Evolutionary conservation across 92 coral and sea anemone genomes (phyloP).

Genomic region (Epizoanthus ramosus): DNA sequence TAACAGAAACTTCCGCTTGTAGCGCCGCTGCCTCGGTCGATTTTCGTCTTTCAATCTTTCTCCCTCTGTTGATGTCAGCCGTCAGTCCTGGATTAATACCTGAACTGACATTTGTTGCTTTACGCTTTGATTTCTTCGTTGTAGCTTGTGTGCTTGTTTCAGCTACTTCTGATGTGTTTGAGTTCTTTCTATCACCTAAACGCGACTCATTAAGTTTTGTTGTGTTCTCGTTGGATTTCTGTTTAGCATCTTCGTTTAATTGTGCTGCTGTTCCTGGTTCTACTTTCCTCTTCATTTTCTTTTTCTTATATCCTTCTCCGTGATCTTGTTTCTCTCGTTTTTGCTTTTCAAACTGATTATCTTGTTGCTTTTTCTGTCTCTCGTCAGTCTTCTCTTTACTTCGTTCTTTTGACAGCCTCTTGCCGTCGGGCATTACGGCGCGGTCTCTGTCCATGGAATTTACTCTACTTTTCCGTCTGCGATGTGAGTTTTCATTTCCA

Average conservation of each 20-base stretch:
- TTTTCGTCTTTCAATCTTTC: background rate
- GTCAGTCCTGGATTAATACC: constrained; percentile 4
- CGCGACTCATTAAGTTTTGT: background rate
- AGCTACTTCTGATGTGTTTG: background rate
- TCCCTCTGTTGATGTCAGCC: background rate
- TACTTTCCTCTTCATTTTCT: constrained; percentile 6
- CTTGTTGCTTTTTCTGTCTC: constrained; percentile 4
- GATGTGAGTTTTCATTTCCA: background rate
- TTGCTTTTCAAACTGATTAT: background rate
- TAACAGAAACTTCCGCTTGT: background rate
- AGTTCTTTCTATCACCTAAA: background rate
- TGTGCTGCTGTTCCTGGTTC: background rate
- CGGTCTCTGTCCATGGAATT: background rate
- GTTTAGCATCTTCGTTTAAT: background rate
- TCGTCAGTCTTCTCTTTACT: constrained; percentile 11
- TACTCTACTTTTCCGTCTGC: background rate
- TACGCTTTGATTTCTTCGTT: background rate
- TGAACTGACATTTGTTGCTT: background rate
- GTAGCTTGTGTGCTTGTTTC: background rate
- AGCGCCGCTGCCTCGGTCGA: background rate
- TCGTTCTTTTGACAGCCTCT: background rate
- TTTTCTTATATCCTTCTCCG: background rate
- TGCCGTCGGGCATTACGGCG: background rate
- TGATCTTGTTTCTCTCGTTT: background rate
- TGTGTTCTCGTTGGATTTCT: background rate